These are phyloP conservation scores for Vanessa cardui DNA, from an alignment of 2,888 invertebrate species.

Conservation along the genomic window DNA sequence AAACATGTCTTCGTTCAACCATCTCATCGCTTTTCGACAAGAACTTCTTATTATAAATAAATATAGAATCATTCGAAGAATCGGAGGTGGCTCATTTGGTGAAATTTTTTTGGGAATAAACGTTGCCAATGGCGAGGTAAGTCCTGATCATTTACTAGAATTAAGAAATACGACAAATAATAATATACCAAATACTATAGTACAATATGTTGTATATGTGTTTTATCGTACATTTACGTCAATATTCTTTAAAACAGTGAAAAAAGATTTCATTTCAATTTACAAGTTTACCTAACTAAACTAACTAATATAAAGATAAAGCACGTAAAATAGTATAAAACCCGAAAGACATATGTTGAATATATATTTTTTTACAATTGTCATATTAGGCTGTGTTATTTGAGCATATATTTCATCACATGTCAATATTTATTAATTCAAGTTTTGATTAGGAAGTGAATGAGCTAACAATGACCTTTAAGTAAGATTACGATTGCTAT, in stretches of 20 bases:
- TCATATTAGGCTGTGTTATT: neutral
- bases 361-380: too few species aligned
- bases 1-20: constrained; percentile 50
- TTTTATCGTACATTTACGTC: neutral
- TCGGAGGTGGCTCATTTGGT: constrained; percentile 99
- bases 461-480: constrained; percentile 3
- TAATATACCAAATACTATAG: neutral
- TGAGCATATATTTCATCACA: neutral
- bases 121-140: constrained; percentile 95
- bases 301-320: neutral
- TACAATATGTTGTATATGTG: neutral
- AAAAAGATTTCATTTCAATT: neutral
- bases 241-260: neutral
- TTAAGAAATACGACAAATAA: neutral
- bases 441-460: neutral
- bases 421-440: constrained; percentile 1
- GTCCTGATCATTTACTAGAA: constrained; percentile 24
- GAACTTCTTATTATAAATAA: constrained; percentile 86
- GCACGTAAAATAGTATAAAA: neutral
- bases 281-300: neutral
- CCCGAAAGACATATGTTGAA: too few species aligned
- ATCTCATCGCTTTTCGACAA: constrained; percentile 45
- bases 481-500: neutral
- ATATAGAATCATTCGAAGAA: constrained; percentile 97
- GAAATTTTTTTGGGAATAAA: constrained; percentile 99